Percentiles rank a stretch among this genome's conserved stretches.
Evolutionary conservation across 2,797 vertebrate genomes (phyloP).

Genomic region (Lemur catta): DNA sequence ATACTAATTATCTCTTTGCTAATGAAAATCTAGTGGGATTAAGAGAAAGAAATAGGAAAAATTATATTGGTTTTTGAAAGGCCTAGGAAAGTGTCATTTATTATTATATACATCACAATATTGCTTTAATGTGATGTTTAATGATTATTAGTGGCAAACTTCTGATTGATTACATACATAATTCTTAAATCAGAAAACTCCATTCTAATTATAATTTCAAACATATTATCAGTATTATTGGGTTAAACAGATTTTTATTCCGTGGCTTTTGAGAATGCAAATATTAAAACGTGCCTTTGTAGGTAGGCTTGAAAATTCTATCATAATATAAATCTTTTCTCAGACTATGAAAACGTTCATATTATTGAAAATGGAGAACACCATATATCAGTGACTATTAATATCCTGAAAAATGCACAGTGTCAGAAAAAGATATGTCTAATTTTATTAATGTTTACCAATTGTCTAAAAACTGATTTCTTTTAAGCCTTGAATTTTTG

Average conservation of each 20-base stretch:
- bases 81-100: not conserved
- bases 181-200: constrained; percentile 25
- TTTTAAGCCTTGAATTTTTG: not conserved
- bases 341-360: not conserved
- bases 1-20: not conserved
- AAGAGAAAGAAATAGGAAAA: constrained; percentile 3
- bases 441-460: constrained; percentile 41
- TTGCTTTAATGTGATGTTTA: not conserved
- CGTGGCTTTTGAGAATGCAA: constrained; percentile 35
- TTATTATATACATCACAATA: not conserved
- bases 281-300: not conserved
- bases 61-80: not conserved
- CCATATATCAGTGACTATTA: not conserved
- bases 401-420: not conserved
- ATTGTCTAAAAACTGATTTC: constrained; percentile 22
- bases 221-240: not conserved
- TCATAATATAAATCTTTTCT: constrained; percentile 15
- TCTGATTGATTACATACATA: not conserved
- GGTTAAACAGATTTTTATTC: constrained; percentile 25
- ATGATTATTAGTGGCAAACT: not conserved
- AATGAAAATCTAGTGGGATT: not conserved
- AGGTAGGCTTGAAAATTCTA: not conserved
- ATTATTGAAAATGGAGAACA: constrained; percentile 19
- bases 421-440: not conserved
- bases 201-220: constrained; percentile 1